Percentiles rank a stretch among this genome's conserved stretches.
Evolutionary conservation across 2,797 vertebrate species (phyloP).

Genomic region (Telmatherina bonti): DNA sequence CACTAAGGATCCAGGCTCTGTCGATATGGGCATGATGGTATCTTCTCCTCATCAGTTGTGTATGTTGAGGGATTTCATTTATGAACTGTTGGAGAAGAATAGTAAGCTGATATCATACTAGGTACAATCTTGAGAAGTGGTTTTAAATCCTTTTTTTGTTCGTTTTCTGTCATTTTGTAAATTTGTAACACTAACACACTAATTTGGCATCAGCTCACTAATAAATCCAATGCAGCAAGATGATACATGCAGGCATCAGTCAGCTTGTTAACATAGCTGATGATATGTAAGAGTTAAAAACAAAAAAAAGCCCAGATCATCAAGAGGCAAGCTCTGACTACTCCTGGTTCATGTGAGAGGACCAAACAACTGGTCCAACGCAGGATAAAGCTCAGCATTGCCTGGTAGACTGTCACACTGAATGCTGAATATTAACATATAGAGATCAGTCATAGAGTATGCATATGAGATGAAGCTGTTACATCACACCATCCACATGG

Average conservation of each 20-base stretch:
- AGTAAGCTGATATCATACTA: too few species aligned
- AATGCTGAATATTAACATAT: conserved; percentile 20
- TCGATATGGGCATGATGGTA: conserved; percentile 2
- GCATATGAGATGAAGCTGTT: conserved; percentile 41
- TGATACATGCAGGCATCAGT: background rate
- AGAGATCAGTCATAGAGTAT: conserved; percentile 21
- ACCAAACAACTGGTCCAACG: background rate
- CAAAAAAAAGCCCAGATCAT: too few species aligned
- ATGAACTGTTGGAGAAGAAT: background rate
- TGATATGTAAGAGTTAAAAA: background rate
- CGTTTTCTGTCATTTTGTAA: background rate
- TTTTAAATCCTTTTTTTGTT: too few species aligned
- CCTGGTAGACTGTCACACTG: conserved; percentile 5
- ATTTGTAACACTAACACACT: background rate
- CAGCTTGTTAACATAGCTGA: background rate
- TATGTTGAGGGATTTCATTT: conserved; percentile 7
- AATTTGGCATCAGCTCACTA: background rate
- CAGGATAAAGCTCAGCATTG: conserved; percentile 2
- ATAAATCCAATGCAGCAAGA: background rate
- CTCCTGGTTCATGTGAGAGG: background rate
- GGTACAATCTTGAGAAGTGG: background rate
- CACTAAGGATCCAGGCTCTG: conserved; percentile 1
- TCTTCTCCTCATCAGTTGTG: background rate
- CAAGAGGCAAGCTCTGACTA: background rate
- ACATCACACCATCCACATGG: conserved; percentile 39